Percentiles rank a stretch among this genome's conserved stretches.
Evolutionary conservation across 2,113 vertebrate species (phyloP).

Genomic region (Cyanocitta stelleri): DNA sequence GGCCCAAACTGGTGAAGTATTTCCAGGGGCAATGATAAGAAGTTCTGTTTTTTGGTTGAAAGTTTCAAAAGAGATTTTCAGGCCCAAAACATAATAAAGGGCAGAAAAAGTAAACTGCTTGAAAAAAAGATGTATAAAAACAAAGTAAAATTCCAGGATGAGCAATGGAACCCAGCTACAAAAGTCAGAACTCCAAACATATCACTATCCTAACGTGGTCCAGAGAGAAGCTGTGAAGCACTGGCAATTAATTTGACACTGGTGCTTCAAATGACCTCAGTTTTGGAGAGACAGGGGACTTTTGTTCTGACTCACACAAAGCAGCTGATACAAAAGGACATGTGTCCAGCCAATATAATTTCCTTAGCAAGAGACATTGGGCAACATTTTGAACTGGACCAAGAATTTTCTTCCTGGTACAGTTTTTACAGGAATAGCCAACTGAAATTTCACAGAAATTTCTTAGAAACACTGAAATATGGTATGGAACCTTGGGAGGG

Average conservation of each 20-base stretch:
- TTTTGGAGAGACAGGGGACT: not conserved
- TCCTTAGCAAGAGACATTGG: slow-evolving; percentile 14
- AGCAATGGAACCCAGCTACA: not conserved
- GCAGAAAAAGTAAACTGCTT: not conserved
- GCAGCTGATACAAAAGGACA: not conserved
- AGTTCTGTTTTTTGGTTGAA: not conserved
- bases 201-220: not conserved
- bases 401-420: not conserved
- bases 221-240: not conserved
- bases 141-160: not conserved
- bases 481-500: not conserved
- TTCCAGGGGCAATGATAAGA: not conserved
- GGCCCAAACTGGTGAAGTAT: not conserved
- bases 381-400: slow-evolving; percentile 1
- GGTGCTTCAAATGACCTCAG: not conserved
- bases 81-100: not conserved
- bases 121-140: not conserved
- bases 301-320: slow-evolving; percentile 10
- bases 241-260: not conserved
- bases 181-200: not conserved
- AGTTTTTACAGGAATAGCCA: not conserved
- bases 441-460: slow-evolving; percentile 17
- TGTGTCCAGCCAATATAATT: not conserved
- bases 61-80: not conserved
- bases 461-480: not conserved